Evolutionary conservation across 2,113 vertebrate genomes (phyloP).

Genomic region (Pelobates fuscus): DNA sequence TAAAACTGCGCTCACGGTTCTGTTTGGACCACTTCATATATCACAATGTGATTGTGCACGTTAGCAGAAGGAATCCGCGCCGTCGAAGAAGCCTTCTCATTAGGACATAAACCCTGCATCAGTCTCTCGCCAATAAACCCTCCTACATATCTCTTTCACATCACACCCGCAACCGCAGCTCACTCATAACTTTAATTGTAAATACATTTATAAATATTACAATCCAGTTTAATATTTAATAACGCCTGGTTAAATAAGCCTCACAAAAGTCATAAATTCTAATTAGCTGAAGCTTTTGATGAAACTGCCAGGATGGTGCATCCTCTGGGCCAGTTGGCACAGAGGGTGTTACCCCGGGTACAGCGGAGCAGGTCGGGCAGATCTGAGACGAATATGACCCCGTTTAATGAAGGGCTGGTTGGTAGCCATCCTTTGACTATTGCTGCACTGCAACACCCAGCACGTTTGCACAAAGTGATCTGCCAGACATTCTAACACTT

Average conservation of each 20-base stretch:
- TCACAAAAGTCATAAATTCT: conserved; percentile 9
- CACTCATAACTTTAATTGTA: background rate
- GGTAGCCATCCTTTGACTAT: background rate
- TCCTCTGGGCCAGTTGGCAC: background rate
- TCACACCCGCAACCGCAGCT: conserved; percentile 15
- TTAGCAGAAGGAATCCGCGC: too few species aligned
- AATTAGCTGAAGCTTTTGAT: conserved; percentile 5
- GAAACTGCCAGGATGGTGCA: conserved; percentile 1
- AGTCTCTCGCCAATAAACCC: too few species aligned
- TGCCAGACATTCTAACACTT: too few species aligned
- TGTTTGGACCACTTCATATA: too few species aligned
- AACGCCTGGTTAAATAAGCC: conserved; percentile 16
- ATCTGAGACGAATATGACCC: background rate
- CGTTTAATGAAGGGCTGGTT: background rate
- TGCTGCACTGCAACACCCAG: too few species aligned
- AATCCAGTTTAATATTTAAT: conserved; percentile 19
- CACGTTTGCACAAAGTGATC: too few species aligned
- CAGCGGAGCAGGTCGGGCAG: background rate
- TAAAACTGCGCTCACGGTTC: too few species aligned
- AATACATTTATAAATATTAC: conserved; percentile 15
- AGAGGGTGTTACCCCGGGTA: background rate
- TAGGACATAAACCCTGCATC: too few species aligned
- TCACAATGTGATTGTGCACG: too few species aligned
- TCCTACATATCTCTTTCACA: background rate
- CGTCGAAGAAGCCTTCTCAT: too few species aligned